These are phyloP conservation scores for Poecilia latipinna DNA, from an alignment of 2,113 vertebrate species.

Conservation along the genomic window DNA sequence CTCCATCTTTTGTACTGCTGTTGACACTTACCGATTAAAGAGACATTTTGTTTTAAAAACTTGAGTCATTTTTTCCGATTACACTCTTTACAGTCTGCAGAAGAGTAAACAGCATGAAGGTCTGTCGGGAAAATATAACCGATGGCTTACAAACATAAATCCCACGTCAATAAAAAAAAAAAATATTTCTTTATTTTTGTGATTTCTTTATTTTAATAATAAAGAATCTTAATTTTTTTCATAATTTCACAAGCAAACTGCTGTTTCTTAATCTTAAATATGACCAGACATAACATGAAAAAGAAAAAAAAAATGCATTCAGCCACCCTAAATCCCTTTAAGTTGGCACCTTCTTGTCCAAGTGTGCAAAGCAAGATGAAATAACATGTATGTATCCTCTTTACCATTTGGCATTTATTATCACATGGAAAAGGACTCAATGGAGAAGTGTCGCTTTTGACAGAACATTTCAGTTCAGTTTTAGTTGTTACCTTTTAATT, in stretches of 20 bases:
- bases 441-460: no score
- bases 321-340: no score
- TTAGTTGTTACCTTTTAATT: no score
- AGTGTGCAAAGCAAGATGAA: no score
- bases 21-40: conserved; percentile 99
- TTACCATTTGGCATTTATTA: no score
- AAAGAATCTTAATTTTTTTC: not conserved
- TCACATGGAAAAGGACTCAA: no score
- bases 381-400: no score
- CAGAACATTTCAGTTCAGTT: no score
- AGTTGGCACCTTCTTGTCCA: no score
- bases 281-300: not conserved
- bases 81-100: not conserved
- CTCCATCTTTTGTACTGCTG: conserved; percentile 99
- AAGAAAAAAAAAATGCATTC: not conserved
- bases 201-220: not conserved
- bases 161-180: not conserved
- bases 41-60: conserved; percentile 99
- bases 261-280: not conserved
- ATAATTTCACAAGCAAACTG: not conserved
- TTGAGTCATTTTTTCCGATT: conserved; percentile 59
- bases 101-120: not conserved
- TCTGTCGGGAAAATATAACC: not conserved
- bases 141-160: not conserved
- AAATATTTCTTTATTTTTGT: not conserved